Conservation (phyloP, 2,888 invertebrate species). For the Stictocephala bisonia region DNA sequence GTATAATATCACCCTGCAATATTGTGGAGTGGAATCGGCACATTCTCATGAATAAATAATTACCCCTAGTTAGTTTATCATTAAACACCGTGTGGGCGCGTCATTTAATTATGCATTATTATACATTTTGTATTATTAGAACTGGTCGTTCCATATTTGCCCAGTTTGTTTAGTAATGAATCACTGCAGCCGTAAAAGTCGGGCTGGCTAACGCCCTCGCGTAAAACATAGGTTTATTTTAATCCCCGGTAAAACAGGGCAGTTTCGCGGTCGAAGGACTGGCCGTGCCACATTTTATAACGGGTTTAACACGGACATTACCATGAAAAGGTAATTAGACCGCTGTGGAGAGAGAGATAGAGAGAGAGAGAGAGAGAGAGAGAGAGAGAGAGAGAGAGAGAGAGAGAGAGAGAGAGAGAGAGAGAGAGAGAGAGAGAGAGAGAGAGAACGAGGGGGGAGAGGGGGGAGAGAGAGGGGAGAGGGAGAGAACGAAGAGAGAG, state of each 20-base stretch:
- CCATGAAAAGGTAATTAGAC: slow-evolving; percentile 38
- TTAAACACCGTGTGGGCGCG: slow-evolving; percentile 17
- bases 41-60: slow-evolving; percentile 31
- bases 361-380: too few relatives aligned
- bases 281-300: slow-evolving; percentile 57
- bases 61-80: slow-evolving; percentile 33
- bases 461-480: slow-evolving; percentile 2
- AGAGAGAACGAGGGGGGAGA: too few relatives aligned
- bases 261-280: slow-evolving; percentile 58
- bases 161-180: slow-evolving; percentile 32
- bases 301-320: slow-evolving; percentile 63
- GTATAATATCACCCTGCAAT: slow-evolving; percentile 21
- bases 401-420: slow-evolving; percentile 57
- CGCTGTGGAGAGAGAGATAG: too few relatives aligned
- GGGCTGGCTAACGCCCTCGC: slow-evolving; percentile 1
- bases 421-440: slow-evolving; percentile 11
- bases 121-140: slow-evolving; percentile 30
- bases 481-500: slow-evolving; percentile 5
- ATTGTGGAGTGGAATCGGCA: background rate
- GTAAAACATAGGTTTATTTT: slow-evolving; percentile 21
- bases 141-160: slow-evolving; percentile 14
- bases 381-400: slow-evolving; percentile 61
- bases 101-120: slow-evolving; percentile 31
- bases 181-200: background rate
- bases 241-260: slow-evolving; percentile 9